Base-by-base conservation (phyloP, 2,888 invertebrate genomes). In the Cosmopolites sordidus region DNA sequence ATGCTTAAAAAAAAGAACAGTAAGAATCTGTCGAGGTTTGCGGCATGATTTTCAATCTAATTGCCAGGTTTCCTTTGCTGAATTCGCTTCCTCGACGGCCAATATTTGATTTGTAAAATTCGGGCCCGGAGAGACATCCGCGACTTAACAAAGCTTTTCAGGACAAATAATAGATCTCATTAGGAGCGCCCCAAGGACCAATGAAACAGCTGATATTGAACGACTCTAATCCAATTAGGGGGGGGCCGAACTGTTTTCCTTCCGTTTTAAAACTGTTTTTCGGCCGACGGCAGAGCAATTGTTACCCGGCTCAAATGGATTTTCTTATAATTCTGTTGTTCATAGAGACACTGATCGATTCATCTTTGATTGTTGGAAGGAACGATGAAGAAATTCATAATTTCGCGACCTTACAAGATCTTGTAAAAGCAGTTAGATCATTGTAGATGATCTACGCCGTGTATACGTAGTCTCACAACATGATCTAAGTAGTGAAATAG, bases 101-200 rank as follows among this genome's bases (percentile, higher is more conserved):
- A 46, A 48, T 48, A 48, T 48, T 41, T 48, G 48, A 29, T 41
- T 48, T 41, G 39, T 41, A 12, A n/a, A 22, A 22, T 22, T 33
- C 11, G 33, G 33, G 5, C 33, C 33, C 33, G n/a, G 33, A 33
- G 33, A 48, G 29, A 43, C 33, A 49, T 42, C 33, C 37, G 27
- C 27, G 48, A 11, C 27, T 48, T 48, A 48, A 53, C 54, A 54
- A 49, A 54, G 42, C 22, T 49, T 40, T 38, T 49, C 43, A 45
- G 45, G 49, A 33, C 50, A 54, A 54, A 54, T 54, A 54, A 54
- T 54, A 54, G 54, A 54, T 50, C 54, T 54, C 54, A 50, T 54
- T 54, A 54, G 37, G 54, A n/a, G 49, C 27, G 49, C 39, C 49
- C 22, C 27, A 17, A 40, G 42, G 54, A 54, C 44, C 54, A 45